Evolutionary conservation across 2,797 vertebrate species (phyloP).

Genomic region (Mormyrus hasselquistii): DNA sequence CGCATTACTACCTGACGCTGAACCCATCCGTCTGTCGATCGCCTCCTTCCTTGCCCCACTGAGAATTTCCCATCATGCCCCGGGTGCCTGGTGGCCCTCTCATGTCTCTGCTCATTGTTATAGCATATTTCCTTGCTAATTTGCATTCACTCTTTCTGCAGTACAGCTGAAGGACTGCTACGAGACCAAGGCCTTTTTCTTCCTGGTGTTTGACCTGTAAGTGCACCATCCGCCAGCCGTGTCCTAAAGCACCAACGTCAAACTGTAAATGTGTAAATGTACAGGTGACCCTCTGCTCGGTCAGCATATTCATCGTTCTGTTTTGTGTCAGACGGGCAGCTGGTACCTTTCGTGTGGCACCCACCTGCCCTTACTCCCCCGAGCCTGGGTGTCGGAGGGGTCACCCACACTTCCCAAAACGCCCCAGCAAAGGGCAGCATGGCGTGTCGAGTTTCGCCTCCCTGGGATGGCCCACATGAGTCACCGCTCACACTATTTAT

Average conservation of each 20-base stretch:
- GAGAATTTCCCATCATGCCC: background rate
- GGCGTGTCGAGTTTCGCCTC: background rate
- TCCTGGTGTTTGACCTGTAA: slow-evolving; percentile 96
- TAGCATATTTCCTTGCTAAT: background rate
- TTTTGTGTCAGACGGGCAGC: background rate
- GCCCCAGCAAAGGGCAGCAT: background rate
- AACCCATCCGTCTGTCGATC: background rate
- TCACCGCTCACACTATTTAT: background rate
- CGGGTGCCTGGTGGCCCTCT: background rate
- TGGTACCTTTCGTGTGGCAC: background rate
- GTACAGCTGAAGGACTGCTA: slow-evolving; percentile 94
- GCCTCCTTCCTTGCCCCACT: background rate
- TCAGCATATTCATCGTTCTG: background rate
- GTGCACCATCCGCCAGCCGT: slow-evolving; percentile 44
- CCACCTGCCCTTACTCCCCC: background rate
- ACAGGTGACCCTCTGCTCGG: background rate
- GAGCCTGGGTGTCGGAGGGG: background rate
- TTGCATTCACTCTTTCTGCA: slow-evolving; percentile 56
- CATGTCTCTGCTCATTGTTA: background rate
- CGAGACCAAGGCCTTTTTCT: slow-evolving; percentile 90
- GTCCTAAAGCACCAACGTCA: background rate
- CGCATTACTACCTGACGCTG: background rate
- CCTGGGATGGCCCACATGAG: background rate
- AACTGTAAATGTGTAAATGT: background rate
- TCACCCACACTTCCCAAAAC: background rate